These are phyloP conservation scores for Alethe castanea DNA, from an alignment of 2,113 vertebrate species.

Conservation along the genomic window DNA sequence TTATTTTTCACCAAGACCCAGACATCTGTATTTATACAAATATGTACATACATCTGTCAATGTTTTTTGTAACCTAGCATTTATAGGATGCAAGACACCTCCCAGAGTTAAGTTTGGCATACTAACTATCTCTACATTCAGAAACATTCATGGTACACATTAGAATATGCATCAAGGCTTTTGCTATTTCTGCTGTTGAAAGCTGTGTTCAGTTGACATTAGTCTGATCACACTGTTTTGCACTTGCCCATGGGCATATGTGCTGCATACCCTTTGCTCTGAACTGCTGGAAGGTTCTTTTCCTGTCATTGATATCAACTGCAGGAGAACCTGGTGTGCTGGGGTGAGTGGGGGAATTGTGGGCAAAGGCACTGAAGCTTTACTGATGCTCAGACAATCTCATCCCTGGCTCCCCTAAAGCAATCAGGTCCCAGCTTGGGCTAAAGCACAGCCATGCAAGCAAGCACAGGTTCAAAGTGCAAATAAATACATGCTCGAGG, in stretches of 20 bases:
- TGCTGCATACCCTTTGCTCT: neutral
- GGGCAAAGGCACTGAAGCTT: neutral
- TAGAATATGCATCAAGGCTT: neutral
- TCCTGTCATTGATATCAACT: neutral
- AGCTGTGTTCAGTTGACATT: neutral
- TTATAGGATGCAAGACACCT: neutral
- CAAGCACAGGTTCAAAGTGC: conserved; percentile 55
- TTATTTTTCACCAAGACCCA: neutral
- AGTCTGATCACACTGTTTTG: neutral
- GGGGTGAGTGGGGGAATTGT: neutral
- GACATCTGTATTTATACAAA: neutral
- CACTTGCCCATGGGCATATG: fast-evolving
- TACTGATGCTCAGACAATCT: neutral
- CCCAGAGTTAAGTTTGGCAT: neutral
- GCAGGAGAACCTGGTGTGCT: neutral
- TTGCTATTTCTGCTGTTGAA: neutral
- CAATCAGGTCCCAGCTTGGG: conserved; percentile 22
- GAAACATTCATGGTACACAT: neutral
- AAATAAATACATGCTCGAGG: conserved; percentile 54
- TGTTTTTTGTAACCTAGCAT: neutral
- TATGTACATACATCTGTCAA: neutral
- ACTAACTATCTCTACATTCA: neutral
- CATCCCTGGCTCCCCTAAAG: neutral
- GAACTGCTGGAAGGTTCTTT: neutral
- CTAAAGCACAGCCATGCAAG: neutral